Base-by-base conservation (phyloP, 2,113 vertebrate species). In the Athene noctua region DNA sequence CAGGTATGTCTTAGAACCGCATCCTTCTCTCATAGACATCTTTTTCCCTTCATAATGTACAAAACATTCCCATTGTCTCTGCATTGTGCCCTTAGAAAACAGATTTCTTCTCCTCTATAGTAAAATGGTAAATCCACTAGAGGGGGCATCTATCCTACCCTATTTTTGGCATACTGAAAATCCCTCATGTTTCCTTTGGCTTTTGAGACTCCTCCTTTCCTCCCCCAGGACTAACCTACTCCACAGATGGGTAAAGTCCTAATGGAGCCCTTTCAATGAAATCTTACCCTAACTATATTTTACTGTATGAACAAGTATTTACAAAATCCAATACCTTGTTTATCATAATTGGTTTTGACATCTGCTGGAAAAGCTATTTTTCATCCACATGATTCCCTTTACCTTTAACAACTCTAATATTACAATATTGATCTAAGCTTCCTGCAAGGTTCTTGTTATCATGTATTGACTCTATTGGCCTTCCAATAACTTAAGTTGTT, bases 201-300 rank as follows among this genome's bases (percentile, higher is more conserved):
- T 73, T 86, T 66, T 77, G 54, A 58, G 15, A 38, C 3, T 47
- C 13, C 3, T 49, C 5, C n/a, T 71, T 67, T 46, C 11, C 30
- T 55, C 11, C 5, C 3, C 5, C 13, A 26, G 0, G 0, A 5
- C 38, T 30, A 19, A 3, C 5, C 16, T 12, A 10, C 5, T 75
- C 15, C 54, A 68, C 20, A 65, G 22, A 16, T 80, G 8, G 7
- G 4, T 58, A 34, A 84, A 18, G 19, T 66, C 55, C 38, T 54
- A 67, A 62, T 13, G 42, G 30, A 66, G 6, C 5, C 8, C 22
- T 88, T 80, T 66, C 55, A 58, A 0, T 26, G 15, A 80, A 70
- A 36, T 63, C 18, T 61, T 83, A 20, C 21, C 13, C 17, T 27
- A 49, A 25, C 4, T 15, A 12, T 30, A 46, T n/a, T 9, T 32